Evolutionary conservation across 2,888 invertebrate genomes (phyloP), one percentile per base, ranked within the genome.

Genomic region (Cheilosia urbana): DNA sequence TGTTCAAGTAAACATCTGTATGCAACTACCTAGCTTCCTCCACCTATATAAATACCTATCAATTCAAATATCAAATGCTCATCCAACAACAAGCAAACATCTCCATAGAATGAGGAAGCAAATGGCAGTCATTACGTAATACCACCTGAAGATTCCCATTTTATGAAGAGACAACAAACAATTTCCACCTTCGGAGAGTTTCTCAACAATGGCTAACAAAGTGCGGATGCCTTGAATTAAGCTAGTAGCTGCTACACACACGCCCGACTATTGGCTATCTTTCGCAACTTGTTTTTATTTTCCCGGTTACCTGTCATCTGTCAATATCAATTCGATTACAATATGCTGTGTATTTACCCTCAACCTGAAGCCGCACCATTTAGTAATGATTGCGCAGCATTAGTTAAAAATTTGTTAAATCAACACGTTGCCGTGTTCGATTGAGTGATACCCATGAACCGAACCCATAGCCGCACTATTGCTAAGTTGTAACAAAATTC

Each of bases 101-200:
- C 51, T 51, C 17, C 13, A 55, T 51, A 63, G 76, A 81, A 81
- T 81, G 81, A 81, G 81, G 81, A 81, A 81, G 76, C 68, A 76
- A 37, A 63, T 6, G 11, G 24, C 24, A 49, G 30, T 27, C 42
- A 65, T 81, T 76, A 62, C 76, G 58, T 63, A 63, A 69, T n/a
- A 55, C 68, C 75, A 55, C 57, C 68, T 75, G 62, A 75, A 69
- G 69, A 65, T 81, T 75, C 75, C 62, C 66, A 68, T 55, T 37
- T 62, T 15, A n/a, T 72, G 47, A 47, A 37, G 45, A 19, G 58
- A 37, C 51, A 75, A 57, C 55, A 68, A 55, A 55, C 24, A 53
- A 51, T 34, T 51, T 69, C 47, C 63, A 58, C 71, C 77, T 63
- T 62, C 37, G 57, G 45, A 58, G 34, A 40, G 53, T 80, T 66